Base-by-base conservation (phyloP, 2,888 invertebrate species). In the Ephialtes manifestator region DNA sequence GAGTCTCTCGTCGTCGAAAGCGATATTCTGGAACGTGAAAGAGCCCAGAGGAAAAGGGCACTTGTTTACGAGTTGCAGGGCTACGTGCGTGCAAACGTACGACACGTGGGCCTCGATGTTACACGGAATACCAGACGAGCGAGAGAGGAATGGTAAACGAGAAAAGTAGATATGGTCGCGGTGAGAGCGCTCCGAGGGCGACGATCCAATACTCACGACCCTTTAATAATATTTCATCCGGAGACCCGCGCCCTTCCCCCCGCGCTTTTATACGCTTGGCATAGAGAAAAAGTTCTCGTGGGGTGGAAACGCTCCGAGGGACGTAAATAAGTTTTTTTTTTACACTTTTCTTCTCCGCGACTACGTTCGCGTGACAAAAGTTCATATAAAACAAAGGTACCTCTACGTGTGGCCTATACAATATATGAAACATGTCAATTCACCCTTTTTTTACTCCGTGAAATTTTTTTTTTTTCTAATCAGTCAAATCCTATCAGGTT, bases 171-270 rank as follows among this genome's bases (percentile, higher is more conserved):
- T 81, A 68, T 53, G 76, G 24, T 58, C 48, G 55, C 24, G 72
- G 72, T 5, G 74, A 53, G 76, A 20, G 15, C 20, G 35, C 72
- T 65, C 39, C 24, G 51, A 60, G 67, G 68, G 77, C 53, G 60
- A 81, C 84, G 84, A 81, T 81, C 81, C 84, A 84, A 84, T 84
- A 68, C 80, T 80, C 80, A 80, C 76, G 70, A 76, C 67, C 84
- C 84, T 77, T 77, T 77, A 81, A 84, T 81, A 84, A 84, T 84
- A 84, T 84, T 84, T 84, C 81, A 81, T 72, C 46, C 77, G 48
- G 13, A 39, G 48, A 5, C 18, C 24, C 48, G 24, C 39, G 8
- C 35, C 4, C 35, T 7, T 35, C 35, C 2, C 35, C 35, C 4
- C 55, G 65, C 63, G 51, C 80, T 81, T 74, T 75, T 68, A 74